A percentile compares a stretch with the other conserved stretches of the same genome.
Evolutionary conservation across 2,888 invertebrate species (phyloP).

Genomic region (Hemithea aestivaria): DNA sequence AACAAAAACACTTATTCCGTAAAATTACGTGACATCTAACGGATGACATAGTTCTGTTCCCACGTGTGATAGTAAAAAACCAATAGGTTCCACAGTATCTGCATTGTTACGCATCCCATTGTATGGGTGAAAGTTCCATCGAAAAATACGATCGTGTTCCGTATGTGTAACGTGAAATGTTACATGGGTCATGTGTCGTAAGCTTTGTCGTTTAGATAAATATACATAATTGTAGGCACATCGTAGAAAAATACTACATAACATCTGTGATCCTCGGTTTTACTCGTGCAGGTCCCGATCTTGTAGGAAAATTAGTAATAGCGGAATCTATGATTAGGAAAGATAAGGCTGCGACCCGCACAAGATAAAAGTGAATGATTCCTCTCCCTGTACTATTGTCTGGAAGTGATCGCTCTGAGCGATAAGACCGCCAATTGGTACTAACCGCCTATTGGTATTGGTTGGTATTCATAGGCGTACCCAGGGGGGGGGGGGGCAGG

Average conservation of each 20-base stretch:
- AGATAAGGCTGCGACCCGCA: no score
- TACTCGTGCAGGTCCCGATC: no score
- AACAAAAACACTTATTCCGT: conserved; percentile 27
- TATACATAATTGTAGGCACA: conserved; percentile 9
- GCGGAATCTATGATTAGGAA: no score
- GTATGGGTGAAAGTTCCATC: conserved; percentile 68
- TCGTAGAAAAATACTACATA: conserved; percentile 10
- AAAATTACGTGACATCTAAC: conserved; percentile 38
- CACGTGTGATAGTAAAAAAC: conserved; percentile 43
- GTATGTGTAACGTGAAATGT: conserved; percentile 22
- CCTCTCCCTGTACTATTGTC: no score
- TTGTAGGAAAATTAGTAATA: no score
- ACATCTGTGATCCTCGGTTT: no score
- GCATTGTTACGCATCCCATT: conserved; percentile 52
- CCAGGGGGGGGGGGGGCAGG: no score
- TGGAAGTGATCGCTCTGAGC: no score
- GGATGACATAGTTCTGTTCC: conserved; percentile 44
- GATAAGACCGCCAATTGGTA: no score
- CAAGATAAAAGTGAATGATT: no score
- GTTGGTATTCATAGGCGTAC: no score
- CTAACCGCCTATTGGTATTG: no score
- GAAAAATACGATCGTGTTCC: conserved; percentile 29
- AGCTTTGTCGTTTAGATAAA: conserved; percentile 14
- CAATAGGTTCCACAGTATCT: conserved; percentile 28
- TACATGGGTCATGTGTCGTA: conserved; percentile 16